These are phyloP conservation scores for Lepilemur septentrionalis DNA, from an alignment of 2,797 vertebrate species.

Conservation along the genomic window DNA sequence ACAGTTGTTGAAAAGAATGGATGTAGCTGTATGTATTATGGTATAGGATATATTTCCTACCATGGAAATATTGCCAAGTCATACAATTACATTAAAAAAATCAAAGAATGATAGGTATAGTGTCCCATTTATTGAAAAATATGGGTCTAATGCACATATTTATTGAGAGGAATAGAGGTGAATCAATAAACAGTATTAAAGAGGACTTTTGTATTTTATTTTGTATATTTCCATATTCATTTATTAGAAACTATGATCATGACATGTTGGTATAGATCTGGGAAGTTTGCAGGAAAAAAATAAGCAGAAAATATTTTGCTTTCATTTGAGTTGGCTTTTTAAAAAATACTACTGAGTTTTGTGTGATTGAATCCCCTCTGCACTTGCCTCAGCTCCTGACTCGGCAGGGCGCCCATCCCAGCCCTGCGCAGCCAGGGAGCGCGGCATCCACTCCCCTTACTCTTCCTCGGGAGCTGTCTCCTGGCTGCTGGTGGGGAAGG, in stretches of 20 bases:
- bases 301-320: conserved; percentile 15
- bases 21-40: neutral
- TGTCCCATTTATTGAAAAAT: neutral
- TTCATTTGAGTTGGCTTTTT: conserved; percentile 11
- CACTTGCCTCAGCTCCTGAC: conserved; percentile 55
- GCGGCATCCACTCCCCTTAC: conserved; percentile 72
- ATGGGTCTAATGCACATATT: neutral
- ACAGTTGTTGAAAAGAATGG: neutral
- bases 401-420: conserved; percentile 52
- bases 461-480: conserved; percentile 14
- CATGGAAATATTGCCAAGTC: neutral
- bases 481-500: neutral
- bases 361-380: conserved; percentile 70
- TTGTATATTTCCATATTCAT: neutral
- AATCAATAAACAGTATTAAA: neutral
- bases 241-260: neutral
- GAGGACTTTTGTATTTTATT: neutral
- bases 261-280: neutral
- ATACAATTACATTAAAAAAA: neutral
- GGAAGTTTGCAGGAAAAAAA: neutral
- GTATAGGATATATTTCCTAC: neutral
- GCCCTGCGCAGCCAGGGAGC: conserved; percentile 44
- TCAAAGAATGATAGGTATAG: neutral
- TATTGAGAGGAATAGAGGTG: neutral
- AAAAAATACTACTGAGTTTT: conserved; percentile 51